Conservation (phyloP, 2,113 vertebrate species). For the Crotalus viridis region DNA sequence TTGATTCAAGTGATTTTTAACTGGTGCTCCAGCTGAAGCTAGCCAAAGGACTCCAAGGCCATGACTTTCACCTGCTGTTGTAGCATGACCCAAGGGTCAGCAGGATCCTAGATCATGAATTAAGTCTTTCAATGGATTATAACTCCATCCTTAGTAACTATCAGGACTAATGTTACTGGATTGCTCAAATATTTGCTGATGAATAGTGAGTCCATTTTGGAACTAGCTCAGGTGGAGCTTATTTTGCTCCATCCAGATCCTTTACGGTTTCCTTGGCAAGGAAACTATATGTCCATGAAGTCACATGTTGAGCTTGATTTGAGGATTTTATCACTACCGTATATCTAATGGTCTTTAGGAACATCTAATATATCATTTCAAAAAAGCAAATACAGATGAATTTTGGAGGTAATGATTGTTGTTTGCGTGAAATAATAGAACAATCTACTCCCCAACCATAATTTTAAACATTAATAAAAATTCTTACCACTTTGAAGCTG, state of each 20-base stretch:
- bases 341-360: not conserved
- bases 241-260: not conserved
- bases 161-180: not conserved
- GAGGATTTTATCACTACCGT: not conserved
- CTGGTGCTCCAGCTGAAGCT: not conserved
- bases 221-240: not conserved
- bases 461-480: not conserved
- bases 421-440: constrained; percentile 3
- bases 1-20: not conserved
- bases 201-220: not conserved
- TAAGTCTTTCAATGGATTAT: not conserved
- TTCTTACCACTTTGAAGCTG: constrained; percentile 89
- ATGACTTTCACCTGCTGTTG: not conserved
- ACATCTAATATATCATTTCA: not conserved
- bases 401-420: constrained; percentile 1
- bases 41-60: not conserved
- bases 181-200: not conserved
- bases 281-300: not conserved
- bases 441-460: not conserved
- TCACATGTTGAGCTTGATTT: not conserved
- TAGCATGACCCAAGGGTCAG: not conserved
- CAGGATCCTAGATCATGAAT: not conserved
- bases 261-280: not conserved
- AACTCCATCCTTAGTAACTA: not conserved
- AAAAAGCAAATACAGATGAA: not conserved